Base-by-base conservation (phyloP, 2,888 invertebrate species). In the Andrena dorsata region DNA sequence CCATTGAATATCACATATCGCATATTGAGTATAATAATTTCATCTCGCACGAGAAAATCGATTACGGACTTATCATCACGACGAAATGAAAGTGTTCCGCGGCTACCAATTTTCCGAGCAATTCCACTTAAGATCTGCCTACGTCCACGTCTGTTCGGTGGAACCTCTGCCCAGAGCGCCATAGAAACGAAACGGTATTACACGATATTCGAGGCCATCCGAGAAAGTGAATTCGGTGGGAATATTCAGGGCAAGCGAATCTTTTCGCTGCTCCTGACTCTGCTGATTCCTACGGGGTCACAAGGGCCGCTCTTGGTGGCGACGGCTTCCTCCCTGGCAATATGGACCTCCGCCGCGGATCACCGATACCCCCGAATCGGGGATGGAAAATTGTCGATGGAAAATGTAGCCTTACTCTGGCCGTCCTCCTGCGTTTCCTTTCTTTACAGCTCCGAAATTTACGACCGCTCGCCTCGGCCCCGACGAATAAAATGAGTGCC, bases 61-160 rank as follows among this genome's bases (percentile, higher is more conserved):
- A 49, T 76, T 71, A 28, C 53, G n/a, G 41, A 51, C 20, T 20
- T 10, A 35, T 53, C n/a, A 35, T 72, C 53, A 13, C 13, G 13
- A 10, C 20, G 20, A 26, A 35, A 65, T 23, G 41, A 41, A 56
- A 65, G 2, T 47, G 51, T 8, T 47, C 10, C 41, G 4, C 16
- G 61, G 51, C 32, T 47, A 26, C 10, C 66, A 10, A 8, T n/a
- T 28, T 47, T 7, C 53, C 13, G 28, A 61, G 60, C 49, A 47
- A 53, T 78, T 75, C 60, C 28, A 30, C 47, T 41, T 10, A 47
- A 74, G 56, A 78, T 78, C 65, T 63, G 68, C 78, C 75, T 75
- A 78, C 68, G 78, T 78, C 61, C 68, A 66, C 60, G 41, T 47
- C 61, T 26, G 68, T 63, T 74, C 60, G 51, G 16, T 75, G n/a